Percentiles rank a stretch among this genome's conserved stretches.
phyloP scores from a whole-genome alignment of 1,140 invertebrate genomes.

The Wiebesia pumilae region DNA sequence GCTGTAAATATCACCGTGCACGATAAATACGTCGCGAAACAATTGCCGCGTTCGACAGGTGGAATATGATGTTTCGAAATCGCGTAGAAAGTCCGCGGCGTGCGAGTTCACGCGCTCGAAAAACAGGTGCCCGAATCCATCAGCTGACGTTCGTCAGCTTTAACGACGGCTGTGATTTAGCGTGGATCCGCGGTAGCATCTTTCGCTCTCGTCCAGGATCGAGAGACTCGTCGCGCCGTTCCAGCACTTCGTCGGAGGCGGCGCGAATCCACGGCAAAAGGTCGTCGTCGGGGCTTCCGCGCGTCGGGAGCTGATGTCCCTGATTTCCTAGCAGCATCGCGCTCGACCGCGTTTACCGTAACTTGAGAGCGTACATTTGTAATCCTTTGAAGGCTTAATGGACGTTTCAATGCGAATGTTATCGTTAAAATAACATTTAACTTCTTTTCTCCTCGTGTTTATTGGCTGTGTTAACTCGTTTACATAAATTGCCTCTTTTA shows the following conservation, averaged over 20 bases:
- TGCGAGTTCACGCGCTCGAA: neutral
- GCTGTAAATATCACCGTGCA: constrained; percentile 17
- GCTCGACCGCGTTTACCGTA: neutral
- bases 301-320: neutral
- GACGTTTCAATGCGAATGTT: neutral
- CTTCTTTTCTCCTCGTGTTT: neutral
- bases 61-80: neutral
- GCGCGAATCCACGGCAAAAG: neutral
- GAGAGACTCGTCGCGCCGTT: neutral
- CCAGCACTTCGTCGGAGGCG: neutral
- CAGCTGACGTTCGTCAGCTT: constrained; percentile 9
- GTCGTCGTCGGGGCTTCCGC: neutral
- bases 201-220: neutral
- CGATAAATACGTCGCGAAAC: neutral
- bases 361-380: neutral
- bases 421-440: neutral
- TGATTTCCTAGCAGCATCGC: neutral
- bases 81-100: neutral
- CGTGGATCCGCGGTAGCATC: no score
- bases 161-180: constrained; percentile 5
- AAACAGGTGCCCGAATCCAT: constrained; percentile 27
- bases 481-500: neutral
- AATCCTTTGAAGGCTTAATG: constrained; percentile 16
- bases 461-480: neutral
- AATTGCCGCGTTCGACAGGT: constrained; percentile 1